Base-by-base conservation (phyloP, 2,113 vertebrate species). In the Tauraco erythrolophus region DNA sequence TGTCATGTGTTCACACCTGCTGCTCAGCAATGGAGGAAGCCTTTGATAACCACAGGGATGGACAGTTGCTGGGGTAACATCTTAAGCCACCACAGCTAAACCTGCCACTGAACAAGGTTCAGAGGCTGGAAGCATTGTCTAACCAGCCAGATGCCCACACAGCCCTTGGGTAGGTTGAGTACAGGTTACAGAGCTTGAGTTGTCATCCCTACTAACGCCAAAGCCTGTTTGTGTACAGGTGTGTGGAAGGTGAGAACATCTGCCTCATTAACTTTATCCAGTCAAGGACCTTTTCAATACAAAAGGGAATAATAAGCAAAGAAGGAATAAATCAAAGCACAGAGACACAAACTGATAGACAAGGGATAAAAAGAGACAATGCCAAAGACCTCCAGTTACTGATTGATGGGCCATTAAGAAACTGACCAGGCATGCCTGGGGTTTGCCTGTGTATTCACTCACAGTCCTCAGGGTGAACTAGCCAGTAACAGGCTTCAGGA, bases 371-470 rank as follows among this genome's bases (percentile, higher is more conserved):
- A 9, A 56, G 22, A 80, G 13, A 45, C 19, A 61, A 66, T 41
- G 31, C 6, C n/a, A 68, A 66, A 90, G 66, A 51, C 10, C 15
- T 78, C 15, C 23, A 64, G 50, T 50, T 50, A 28, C 12, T 50
- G 74, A 41, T 0, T 70, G 56, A 76, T 9, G 10, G 2, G 4
- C 30, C 30, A 53, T 31, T 61, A 87, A 10, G 19, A 61, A 90
- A 75, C 31, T 27, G 51, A 69, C 1, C 0, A 0, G 14, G 8
- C 4, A 2, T 46, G 19, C 35, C 65, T 10, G 15, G 48, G 27
- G 6, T 22, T 10, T 25, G 24, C 41, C 19, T 30, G 22, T 10
- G 13, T 54, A 62, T 53, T 76, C 62, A 66, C 30, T 31, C 35
- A 48, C 19, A 62, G 3, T 12, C 41, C 62, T 37, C 37, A 68